Evolutionary conservation across 1,140 invertebrate genomes (phyloP).

Genomic region (Bemisia tabaci): DNA sequence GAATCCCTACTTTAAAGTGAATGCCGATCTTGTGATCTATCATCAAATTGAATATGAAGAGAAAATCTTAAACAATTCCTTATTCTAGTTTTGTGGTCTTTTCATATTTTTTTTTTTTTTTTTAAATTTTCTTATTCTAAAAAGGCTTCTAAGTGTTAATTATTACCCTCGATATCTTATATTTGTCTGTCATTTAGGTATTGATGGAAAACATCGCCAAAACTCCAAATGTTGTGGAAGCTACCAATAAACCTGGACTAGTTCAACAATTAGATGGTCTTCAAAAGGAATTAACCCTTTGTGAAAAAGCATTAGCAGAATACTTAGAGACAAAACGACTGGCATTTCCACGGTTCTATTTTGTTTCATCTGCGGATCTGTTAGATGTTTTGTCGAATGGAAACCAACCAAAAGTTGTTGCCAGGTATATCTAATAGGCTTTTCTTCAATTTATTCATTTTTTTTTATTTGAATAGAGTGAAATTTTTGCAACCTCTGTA

Average conservation of each 20-base stretch:
- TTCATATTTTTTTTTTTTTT: too few species aligned
- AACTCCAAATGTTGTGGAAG: slow-evolving; percentile 73
- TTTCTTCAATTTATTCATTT: too few species aligned
- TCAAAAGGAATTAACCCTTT: slow-evolving; percentile 75
- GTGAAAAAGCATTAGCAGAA: slow-evolving; percentile 91
- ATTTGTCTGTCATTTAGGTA: slow-evolving; percentile 28
- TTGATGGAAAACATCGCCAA: slow-evolving; percentile 53
- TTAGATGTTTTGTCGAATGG: slow-evolving; percentile 92
- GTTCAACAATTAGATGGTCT: slow-evolving; percentile 61
- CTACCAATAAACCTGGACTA: slow-evolving; percentile 74
- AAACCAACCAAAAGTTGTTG: slow-evolving; percentile 74
- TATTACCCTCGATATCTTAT: background rate
- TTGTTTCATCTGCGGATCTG: slow-evolving; percentile 92
- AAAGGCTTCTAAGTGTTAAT: background rate
- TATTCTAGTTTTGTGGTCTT: too few species aligned
- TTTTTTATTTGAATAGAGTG: too few species aligned
- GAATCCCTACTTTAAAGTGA: too few species aligned
- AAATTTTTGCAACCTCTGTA: too few species aligned
- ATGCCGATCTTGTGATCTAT: too few species aligned
- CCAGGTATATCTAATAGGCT: slow-evolving; percentile 33
- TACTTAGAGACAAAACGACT: slow-evolving; percentile 94
- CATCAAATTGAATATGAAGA: too few species aligned
- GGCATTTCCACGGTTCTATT: slow-evolving; percentile 95
- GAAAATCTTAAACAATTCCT: too few species aligned
- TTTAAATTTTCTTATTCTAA: too few species aligned